Conservation (phyloP, 2,113 vertebrate species). For the Leptodactylus fuscus region DNA sequence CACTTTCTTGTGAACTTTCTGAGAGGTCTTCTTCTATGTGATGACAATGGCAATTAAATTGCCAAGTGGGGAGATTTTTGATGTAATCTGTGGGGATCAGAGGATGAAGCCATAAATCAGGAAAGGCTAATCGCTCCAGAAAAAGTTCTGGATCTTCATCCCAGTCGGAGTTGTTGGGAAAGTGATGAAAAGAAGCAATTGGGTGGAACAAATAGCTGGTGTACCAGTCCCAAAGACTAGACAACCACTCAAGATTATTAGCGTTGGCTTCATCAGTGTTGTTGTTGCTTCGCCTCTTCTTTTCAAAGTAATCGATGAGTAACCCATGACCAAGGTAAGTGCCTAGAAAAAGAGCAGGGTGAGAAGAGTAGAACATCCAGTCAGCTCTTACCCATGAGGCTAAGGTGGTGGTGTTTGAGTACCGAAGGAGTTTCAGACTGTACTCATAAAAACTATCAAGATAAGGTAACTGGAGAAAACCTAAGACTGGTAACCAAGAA, state of each 20-base stretch:
- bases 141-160: constrained; percentile 91
- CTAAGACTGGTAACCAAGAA: constrained; percentile 97
- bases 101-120: constrained; percentile 95
- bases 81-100: constrained; percentile 94
- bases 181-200: constrained; percentile 90
- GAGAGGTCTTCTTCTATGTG: constrained; percentile 68
- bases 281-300: constrained; percentile 85
- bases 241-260: constrained; percentile 95
- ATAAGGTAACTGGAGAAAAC: constrained; percentile 93
- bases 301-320: constrained; percentile 96
- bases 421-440: constrained; percentile 92
- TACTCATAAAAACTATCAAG: constrained; percentile 93
- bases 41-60: constrained; percentile 72
- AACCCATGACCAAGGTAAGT: constrained; percentile 94
- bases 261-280: constrained; percentile 85
- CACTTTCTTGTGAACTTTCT: constrained; percentile 73
- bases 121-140: constrained; percentile 90
- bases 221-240: constrained; percentile 98
- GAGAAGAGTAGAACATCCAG: constrained; percentile 98
- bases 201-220: constrained; percentile 94
- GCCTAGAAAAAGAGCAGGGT: constrained; percentile 94
- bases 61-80: constrained; percentile 90
- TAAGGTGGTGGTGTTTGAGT: constrained; percentile 91
- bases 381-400: constrained; percentile 93
- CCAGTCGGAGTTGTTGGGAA: constrained; percentile 91